Conservation (phyloP, 2,113 vertebrate species). For the Propithecus coquereli region DNA sequence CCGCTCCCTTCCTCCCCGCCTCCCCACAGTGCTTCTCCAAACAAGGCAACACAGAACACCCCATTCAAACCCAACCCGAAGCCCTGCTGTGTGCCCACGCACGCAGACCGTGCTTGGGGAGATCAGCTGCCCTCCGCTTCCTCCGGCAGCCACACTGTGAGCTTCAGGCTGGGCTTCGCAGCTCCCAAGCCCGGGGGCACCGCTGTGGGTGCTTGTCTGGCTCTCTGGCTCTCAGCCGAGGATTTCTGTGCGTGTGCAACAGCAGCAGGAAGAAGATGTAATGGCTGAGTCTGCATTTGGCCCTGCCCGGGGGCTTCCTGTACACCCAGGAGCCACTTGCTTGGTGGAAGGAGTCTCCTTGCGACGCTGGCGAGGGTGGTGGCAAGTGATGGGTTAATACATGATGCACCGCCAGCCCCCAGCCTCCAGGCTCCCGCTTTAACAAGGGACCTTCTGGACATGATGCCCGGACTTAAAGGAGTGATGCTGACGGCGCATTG, state of each 20-base stretch:
- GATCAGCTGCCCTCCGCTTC: background rate
- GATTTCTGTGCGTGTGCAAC: background rate
- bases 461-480: background rate
- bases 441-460: background rate
- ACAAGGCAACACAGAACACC: background rate
- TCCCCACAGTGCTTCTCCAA: background rate
- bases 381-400: background rate
- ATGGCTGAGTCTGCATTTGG: background rate
- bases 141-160: background rate
- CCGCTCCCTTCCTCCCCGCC: background rate
- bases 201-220: background rate
- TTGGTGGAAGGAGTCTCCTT: background rate
- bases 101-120: background rate
- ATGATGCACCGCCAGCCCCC: fast-evolving
- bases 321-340: background rate
- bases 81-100: background rate
- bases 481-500: background rate
- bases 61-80: background rate
- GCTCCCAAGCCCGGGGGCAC: background rate
- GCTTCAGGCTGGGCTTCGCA: background rate
- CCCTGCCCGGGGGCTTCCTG: background rate
- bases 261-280: background rate
- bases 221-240: background rate
- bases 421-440: background rate
- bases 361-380: background rate